Base-by-base conservation (phyloP, 2,797 vertebrate genomes). In the Cottoperca gobio region DNA sequence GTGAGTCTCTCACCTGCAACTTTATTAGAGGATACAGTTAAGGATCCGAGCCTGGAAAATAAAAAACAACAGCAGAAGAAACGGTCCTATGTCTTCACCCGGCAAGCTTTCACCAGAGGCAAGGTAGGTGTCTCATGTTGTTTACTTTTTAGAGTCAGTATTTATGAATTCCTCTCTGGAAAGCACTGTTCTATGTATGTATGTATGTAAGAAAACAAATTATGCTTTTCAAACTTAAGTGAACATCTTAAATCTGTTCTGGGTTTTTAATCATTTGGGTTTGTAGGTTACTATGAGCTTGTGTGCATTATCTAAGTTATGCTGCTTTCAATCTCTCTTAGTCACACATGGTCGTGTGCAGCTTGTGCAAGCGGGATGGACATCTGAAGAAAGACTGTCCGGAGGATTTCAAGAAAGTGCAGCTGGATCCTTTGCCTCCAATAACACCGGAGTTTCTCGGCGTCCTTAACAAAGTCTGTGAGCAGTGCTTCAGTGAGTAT, bases 381-480 rank as follows among this genome's bases (percentile, higher is more conserved):
- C 97, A 99, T 75, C 92, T 97, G 67, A 99, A 98, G 87, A 96
- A 92, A 49, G 97, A 98, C 86, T 99, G 97, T 83, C 97, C 97
- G 0, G 97, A 99, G 79, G 97, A 99, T 90, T 98, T 99, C 93
- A 98, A 96, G 93, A 97, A 96, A 83, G 96, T 98, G 78, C 92
- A 96, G 73, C 95, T 99, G 76, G 95, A 96, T 10, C 95, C 96
- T 33, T 87, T 99, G 76, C 97, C 97, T 48, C 78, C 84, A 0
- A 84, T 97, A 81, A 96, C 96, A 14, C 90, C 93, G 9, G 96
- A 94, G 67, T 99, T 98, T 89, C 91, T 93, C 68, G 79, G 14
- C 88, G 90, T 95, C 68, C 94, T 99, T 57, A 95, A 97, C 92
- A 91, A 95, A 92, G 95, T 97, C 84, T 98, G 97, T 81, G 93